Conservation (phyloP, 2,888 invertebrate genomes). For the Hypolimnas misippus region DNA sequence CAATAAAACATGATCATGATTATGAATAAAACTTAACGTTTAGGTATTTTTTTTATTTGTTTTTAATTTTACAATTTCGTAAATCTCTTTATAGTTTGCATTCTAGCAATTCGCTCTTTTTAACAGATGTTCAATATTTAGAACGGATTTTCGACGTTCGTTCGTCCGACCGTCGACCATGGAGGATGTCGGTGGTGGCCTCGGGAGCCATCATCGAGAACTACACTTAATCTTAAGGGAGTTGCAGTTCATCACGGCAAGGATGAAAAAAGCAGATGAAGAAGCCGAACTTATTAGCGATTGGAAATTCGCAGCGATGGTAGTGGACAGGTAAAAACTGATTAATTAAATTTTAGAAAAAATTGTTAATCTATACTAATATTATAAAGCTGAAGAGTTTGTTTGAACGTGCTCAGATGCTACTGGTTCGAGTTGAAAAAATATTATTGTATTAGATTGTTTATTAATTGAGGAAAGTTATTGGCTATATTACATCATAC, state of each 20-base stretch:
- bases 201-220: slow-evolving; percentile 91
- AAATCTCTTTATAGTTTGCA: too few relatives aligned
- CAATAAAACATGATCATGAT: too few relatives aligned
- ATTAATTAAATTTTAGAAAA: neutral
- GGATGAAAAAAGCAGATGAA: slow-evolving; percentile 97
- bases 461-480: too few relatives aligned
- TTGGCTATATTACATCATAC: too few relatives aligned
- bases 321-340: slow-evolving; percentile 91
- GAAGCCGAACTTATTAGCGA: slow-evolving; percentile 97
- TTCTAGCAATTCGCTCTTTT: slow-evolving; percentile 9
- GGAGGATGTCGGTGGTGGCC: slow-evolving; percentile 86
- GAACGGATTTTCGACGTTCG: slow-evolving; percentile 82
- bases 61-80: too few relatives aligned
- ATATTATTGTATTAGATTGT: too few relatives aligned
- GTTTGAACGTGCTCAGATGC: too few relatives aligned
- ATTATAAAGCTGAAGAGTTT: too few relatives aligned
- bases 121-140: slow-evolving; percentile 78
- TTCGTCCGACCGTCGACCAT: slow-evolving; percentile 91
- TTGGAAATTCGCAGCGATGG: slow-evolving; percentile 99
- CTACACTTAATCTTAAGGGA: slow-evolving; percentile 95
- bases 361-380: too few relatives aligned
- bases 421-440: too few relatives aligned
- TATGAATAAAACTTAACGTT: too few relatives aligned
- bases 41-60: too few relatives aligned
- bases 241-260: slow-evolving; percentile 96